Base-by-base conservation (phyloP, 2,797 vertebrate genomes). In the Syngnathus rostellatus region DNA sequence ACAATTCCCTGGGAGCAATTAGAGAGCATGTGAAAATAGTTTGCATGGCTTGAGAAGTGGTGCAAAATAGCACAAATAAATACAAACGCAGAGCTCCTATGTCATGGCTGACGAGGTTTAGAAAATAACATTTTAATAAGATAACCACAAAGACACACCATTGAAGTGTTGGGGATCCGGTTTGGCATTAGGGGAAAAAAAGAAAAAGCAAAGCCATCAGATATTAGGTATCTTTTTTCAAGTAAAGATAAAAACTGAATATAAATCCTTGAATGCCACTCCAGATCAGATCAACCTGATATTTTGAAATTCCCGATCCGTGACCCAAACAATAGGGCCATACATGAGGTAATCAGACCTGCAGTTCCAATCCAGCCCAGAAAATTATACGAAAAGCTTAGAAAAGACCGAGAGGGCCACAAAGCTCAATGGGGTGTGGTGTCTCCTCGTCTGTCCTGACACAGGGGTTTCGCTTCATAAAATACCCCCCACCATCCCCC, bases 401-500 rank as follows among this genome's bases (percentile, higher is more conserved):
- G 16, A 16, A 57, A 57, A 37, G 55, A 16, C 25, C 14, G 16
- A 7, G 54, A 57, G 37, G 17, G 6, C 55, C 25, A 57, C 25
- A 38, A 57, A 16, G 31, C 25, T 37, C 55, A 37, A 57, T 37
- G 25, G 25, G 55, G 14, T 37, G 55, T 14, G 31, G 55, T 37
- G 55, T 37, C 14, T 55, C 12, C 2, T 14, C 12, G 16, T 31
- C 48, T 69, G 63, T 70, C 63, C 68, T 80, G 72, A 81, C 78
- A 81, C 76, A 73, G 76, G 72, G 74, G 73, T 80, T 79, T 80
- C 71, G 79, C 66, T 73, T 62, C 63, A 63, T 25, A 62, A 79
- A 54, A 60, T 40, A 68, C 68, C 71, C 74, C 75, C 74, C 76
- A 31, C 31, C 77, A 73, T 68, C 85, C 82, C 77, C 83, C 82